Evolutionary conservation across 2,113 vertebrate genomes (phyloP), one percentile per base, ranked within the genome.

Genomic region (Corapipo altera): DNA sequence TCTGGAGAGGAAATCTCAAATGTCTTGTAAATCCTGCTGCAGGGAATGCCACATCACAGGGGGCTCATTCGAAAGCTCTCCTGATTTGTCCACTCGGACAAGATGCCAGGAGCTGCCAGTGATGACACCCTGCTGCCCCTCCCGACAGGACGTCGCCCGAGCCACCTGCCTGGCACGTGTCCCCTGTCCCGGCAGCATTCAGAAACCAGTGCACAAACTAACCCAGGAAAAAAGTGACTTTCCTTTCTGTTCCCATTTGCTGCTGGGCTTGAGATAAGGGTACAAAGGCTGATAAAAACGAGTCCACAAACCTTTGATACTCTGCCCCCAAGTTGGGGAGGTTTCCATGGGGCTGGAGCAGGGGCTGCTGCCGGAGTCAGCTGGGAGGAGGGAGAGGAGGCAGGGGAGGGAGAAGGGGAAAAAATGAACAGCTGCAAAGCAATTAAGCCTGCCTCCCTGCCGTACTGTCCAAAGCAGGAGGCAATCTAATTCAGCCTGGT

Each of bases 401-500:
- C 62, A 51, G 51, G 52, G 81, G 55, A 79, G 77, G 83, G 82
- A 91, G 91, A 87, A 77, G 85, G 61, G 88, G 89, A 85, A 85
- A 89, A 94, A 96, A 82, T 78, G 85, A 96, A 97, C 96, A 97
- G 96, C 96, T 96, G 94, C 76, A 92, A 88, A 95, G 93, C 95
- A 96, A 96, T 96, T 94, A 97, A 91, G 88, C 88, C 92, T 77
- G 84, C 88, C 90, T 93, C 85, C 83, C 85, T 96, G 94, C 93
- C 87, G 58, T 44, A 89, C 89, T 94, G 96, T 93, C 96, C 96
- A 93, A 85, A 93, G 91, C 96, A 75, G 94, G 90, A 92, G 92
- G 95, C 93, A 94, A 94, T 96, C 95, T 97, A 97, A 96, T 97
- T 94, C 97, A 90, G 91, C 96, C 95, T 97, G 98, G 97, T 97